These are phyloP conservation scores for Mystacides longicornis DNA, from an alignment of 2,888 invertebrate genomes.

Conservation along the genomic window DNA sequence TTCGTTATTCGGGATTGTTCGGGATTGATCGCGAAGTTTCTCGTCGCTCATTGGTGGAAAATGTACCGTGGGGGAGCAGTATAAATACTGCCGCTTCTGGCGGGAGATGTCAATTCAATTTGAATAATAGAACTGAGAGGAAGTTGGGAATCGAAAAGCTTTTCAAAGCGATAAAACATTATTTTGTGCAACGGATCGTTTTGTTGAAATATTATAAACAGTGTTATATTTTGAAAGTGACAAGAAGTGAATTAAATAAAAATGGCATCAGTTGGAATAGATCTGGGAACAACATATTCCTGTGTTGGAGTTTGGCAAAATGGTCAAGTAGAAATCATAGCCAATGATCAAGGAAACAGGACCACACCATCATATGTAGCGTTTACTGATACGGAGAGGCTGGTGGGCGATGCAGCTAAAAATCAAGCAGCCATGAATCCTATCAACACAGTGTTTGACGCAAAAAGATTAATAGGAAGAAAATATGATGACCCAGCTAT, in stretches of 20 bases:
- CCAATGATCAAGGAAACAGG: slow-evolving; percentile 83
- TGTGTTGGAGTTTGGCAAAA: slow-evolving; percentile 82
- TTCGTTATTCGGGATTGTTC: no score
- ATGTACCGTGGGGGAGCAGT: no score
- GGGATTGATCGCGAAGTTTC: no score
- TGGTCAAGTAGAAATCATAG: slow-evolving; percentile 75
- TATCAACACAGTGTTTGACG: slow-evolving; percentile 64
- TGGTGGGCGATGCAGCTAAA: slow-evolving; percentile 83
- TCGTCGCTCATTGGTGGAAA: no score
- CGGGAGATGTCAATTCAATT: no score
- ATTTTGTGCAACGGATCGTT: no score
- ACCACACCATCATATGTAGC: slow-evolving; percentile 85
- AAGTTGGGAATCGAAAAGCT: no score
- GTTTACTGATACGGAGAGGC: slow-evolving; percentile 75
- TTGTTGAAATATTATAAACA: no score
- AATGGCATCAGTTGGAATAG: slow-evolving; percentile 59
- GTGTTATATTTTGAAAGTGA: no score
- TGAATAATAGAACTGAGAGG: no score
- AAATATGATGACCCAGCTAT: slow-evolving; percentile 68
- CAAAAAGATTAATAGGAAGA: slow-evolving; percentile 73
- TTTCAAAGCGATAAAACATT: no score
- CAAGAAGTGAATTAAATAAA: background rate
- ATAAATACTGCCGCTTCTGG: no score
- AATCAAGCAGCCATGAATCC: slow-evolving; percentile 76
- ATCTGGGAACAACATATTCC: slow-evolving; percentile 83